Conservation (phyloP, 2,797 vertebrate species). For the Heterohyrax brucei region DNA sequence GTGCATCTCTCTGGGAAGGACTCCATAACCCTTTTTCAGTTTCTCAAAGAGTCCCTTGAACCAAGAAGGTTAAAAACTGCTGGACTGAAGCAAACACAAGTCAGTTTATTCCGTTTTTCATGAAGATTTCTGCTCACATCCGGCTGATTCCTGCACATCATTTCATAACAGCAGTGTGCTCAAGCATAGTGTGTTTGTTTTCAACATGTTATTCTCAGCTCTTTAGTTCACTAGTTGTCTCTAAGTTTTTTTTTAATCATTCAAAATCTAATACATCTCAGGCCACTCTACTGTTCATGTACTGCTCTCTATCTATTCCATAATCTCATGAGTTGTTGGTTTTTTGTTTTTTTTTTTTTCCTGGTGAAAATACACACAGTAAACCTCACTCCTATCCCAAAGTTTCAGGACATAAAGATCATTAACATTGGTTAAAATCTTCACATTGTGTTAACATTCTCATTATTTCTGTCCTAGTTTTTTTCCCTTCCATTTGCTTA, state of each 20-base stretch:
- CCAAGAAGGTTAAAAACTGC: slow-evolving; percentile 80
- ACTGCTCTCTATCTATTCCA: background rate
- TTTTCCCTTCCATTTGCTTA: background rate
- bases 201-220: background rate
- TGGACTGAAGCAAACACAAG: slow-evolving; percentile 65
- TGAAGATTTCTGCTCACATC: slow-evolving; percentile 58
- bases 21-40: slow-evolving; percentile 81
- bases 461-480: background rate
- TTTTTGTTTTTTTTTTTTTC: background rate
- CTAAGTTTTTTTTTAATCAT: slow-evolving; percentile 6
- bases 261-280: slow-evolving; percentile 53
- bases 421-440: background rate
- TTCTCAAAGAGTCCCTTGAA: slow-evolving; percentile 82
- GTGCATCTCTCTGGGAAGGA: slow-evolving; percentile 74
- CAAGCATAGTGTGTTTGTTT: slow-evolving; percentile 34
- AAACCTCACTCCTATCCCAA: background rate
- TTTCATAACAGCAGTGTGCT: slow-evolving; percentile 38
- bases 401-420: background rate
- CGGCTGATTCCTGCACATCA: background rate
- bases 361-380: background rate
- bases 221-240: slow-evolving; percentile 18
- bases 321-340: background rate
- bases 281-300: slow-evolving; percentile 6
- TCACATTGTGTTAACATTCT: background rate
- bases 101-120: slow-evolving; percentile 58